Evolutionary conservation across 1,140 invertebrate species (phyloP).

Genomic region (Pogonomyrmex californicus): DNA sequence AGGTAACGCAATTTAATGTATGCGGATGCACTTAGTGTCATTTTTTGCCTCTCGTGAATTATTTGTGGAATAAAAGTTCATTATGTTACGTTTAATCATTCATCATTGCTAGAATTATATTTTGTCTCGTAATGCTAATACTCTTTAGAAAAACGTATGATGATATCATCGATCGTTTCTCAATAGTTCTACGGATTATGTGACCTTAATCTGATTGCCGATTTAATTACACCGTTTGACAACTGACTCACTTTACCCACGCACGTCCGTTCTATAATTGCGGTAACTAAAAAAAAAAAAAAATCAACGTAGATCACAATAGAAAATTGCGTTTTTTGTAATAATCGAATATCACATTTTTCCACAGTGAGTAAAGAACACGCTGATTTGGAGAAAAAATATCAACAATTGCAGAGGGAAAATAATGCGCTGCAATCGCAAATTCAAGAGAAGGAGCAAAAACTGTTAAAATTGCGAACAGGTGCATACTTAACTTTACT

Average conservation of each 20-base stretch:
- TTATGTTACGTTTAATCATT: not conserved
- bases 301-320: not conserved
- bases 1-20: not conserved
- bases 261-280: not conserved
- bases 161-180: constrained; percentile 35
- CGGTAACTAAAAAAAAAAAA: not conserved
- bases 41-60: not conserved
- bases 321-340: not conserved
- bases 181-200: constrained; percentile 8
- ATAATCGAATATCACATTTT: constrained; percentile 10
- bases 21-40: not conserved
- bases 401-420: constrained; percentile 88
- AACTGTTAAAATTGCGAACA: constrained; percentile 88
- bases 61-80: not conserved
- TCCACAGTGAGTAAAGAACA: constrained; percentile 88
- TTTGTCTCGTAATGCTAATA: constrained; percentile 3
- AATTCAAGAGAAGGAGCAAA: constrained; percentile 88
- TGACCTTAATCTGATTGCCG: constrained; percentile 36
- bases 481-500: constrained; percentile 74
- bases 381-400: constrained; percentile 88
- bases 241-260: constrained; percentile 27
- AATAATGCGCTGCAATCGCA: constrained; percentile 88
- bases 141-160: constrained; percentile 9
- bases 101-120: not conserved
- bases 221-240: not conserved